These are phyloP conservation scores for Hyla sarda DNA, from an alignment of 2,113 vertebrate species.

Conservation along the genomic window DNA sequence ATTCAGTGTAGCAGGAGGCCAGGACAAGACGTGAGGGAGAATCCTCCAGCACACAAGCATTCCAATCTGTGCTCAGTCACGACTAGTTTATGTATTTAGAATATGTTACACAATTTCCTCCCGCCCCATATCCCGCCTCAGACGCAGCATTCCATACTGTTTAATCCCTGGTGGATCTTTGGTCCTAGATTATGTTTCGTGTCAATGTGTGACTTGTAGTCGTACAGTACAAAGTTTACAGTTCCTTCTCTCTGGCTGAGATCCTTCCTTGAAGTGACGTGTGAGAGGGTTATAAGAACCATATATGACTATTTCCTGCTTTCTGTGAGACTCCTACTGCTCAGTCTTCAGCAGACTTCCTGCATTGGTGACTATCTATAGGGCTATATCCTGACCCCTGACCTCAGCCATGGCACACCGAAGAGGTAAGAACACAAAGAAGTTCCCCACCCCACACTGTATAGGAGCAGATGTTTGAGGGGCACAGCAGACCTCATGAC, in stretches of 20 bases:
- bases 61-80: not conserved
- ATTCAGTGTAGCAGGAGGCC: not conserved
- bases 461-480: not conserved
- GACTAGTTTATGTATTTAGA: not conserved
- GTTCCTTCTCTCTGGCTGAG: constrained; percentile 61
- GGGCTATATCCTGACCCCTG: constrained; percentile 19
- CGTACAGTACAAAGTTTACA: constrained; percentile 54
- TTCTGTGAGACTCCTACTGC: constrained; percentile 36
- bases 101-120: not conserved
- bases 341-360: constrained; percentile 4
- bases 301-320: constrained; percentile 67
- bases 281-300: constrained; percentile 59
- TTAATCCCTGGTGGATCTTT: not conserved
- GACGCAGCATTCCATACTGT: not conserved
- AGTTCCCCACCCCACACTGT: not conserved
- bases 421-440: constrained; percentile 62
- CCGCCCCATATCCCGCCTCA: not conserved
- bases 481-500: not conserved
- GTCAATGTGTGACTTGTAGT: not conserved
- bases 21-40: not conserved
- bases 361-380: not conserved
- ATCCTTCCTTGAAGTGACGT: constrained; percentile 67
- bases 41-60: not conserved
- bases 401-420: constrained; percentile 64
- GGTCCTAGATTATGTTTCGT: not conserved